Base-by-base conservation (phyloP, 2,888 invertebrate genomes). In the Lampropteryx suffumata region DNA sequence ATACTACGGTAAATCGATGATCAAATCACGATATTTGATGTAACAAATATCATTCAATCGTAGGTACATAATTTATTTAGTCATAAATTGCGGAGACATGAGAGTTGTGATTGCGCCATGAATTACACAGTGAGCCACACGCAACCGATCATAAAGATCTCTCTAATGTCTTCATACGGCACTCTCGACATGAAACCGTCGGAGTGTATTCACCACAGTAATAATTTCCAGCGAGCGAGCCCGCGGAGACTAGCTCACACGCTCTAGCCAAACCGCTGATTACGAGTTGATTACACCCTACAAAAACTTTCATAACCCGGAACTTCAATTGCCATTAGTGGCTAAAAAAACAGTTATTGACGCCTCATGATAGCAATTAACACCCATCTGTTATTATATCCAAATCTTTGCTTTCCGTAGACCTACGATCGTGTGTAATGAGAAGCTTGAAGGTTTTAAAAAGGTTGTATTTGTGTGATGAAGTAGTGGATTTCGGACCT, bases 301-400 rank as follows among this genome's bases (percentile, higher is more conserved):
- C 86, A 90, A 89, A 90, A 90, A 89, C 84, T 79, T 77, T 79
- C 82, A 80, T 79, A 84, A 79, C 82, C 86, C 88, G 87, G 86
- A 88, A 87, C 85, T 84, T 82, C 76, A 72, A 79, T 80, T 79
- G 82, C 80, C 79, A 81, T 83, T 82, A 82, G 79, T 79, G 75
- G 73, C 77, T 75, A 80, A 87, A 87, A 84, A 85, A 87, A 85
- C 82, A 82, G 84, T 86, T 85, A 86, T 85, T 84, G 82, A 84
- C 84, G 83, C 85, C 83, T 83, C 82, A 82, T 84, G 82, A 80
- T 83, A 83, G 84, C 88, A 90, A 90, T 89, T 89, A 88, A 81
- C 89, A 86, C 88, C 87, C 87, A 84, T 84, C 82, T 81, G 83
- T 82, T 84, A 83, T 84, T 84, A 82, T 79, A 67, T 71, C 75